Base-by-base conservation (phyloP, 2,797 vertebrate genomes). In the Cynodonichthys magdalenae region DNA sequence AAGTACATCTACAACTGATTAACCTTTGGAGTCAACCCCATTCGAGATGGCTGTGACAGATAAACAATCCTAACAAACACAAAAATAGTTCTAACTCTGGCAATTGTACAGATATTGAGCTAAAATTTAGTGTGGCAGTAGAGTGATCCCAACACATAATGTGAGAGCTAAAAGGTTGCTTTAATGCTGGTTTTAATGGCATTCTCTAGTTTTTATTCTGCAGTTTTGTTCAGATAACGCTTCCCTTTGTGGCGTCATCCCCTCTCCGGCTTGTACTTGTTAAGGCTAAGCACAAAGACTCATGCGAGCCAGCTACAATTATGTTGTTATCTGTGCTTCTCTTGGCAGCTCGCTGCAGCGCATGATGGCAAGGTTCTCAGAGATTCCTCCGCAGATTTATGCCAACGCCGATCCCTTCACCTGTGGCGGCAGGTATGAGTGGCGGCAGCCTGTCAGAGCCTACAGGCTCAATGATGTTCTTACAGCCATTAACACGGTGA, bases 391-490 rank as follows among this genome's bases (percentile, higher is more conserved):
- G 66, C 71, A 85, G 86, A 91, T 93, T 92, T 91, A 91, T 90
- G 89, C 55, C 66, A 64, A 66, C 14, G 67, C 81, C 82, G 81
- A 75, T 71, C 85, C 81, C 82, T 73, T 86, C 51, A 74, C 90
- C 93, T 92, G 90, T 87, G 92, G 92, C 89, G 87, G 84, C 88
- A 88, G 90, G 93, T 92, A 91, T 70, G 83, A 89, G 82, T 88
- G 93, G 90, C 87, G 80, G 87, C 87, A 79, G 87, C 86, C 77
- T 92, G 91, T 91, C 89, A 91, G 77, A 61, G 70, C 76, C 85
- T 87, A 91, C 66, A 82, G 70, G 79, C 81, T 86, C 85, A 77
- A 78, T 81, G 79, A 75, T 92, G 93, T 93, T 94, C 87, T 88
- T 89, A 88, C 88, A 91, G 92, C 90, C 89, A 90, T 94, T 93